Percentiles rank a stretch among this genome's conserved stretches.
phyloP scores from a whole-genome alignment of 2,113 vertebrate genomes.

The Burhinus oedicnemus region DNA sequence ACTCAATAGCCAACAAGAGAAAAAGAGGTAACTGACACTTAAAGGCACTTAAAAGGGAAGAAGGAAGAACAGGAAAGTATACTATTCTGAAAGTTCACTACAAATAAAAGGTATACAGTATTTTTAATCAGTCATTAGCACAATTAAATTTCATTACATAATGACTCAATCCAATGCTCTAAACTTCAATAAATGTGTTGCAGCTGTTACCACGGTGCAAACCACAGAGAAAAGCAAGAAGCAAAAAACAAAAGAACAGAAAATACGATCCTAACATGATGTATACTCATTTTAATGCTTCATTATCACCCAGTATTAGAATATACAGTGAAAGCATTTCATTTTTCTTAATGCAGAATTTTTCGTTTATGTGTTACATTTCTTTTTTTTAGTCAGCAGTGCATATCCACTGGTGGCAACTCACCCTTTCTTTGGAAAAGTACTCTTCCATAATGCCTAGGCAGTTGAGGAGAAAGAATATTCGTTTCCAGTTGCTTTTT shows the following conservation, averaged over 20 bases:
- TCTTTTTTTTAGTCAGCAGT: background rate
- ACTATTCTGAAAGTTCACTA: background rate
- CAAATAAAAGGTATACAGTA: background rate
- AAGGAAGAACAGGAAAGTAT: background rate
- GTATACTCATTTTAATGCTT: background rate
- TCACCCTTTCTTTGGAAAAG: conserved; percentile 10
- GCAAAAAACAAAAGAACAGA: background rate
- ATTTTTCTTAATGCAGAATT: background rate
- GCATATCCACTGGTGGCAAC: background rate
- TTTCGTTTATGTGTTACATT: background rate
- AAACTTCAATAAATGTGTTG: background rate
- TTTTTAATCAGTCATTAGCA: background rate
- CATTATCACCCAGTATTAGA: background rate
- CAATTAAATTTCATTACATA: background rate
- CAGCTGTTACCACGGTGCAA: background rate
- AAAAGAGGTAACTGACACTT: background rate
- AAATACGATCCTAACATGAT: background rate
- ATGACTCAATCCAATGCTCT: background rate
- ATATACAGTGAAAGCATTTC: background rate
- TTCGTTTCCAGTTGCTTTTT: background rate
- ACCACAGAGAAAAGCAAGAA: background rate
- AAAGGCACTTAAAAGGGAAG: background rate
- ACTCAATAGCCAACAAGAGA: background rate
- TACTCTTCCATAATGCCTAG: background rate
- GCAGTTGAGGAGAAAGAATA: background rate